Evolutionary conservation across 2,797 vertebrate species (phyloP), one percentile per base, ranked within the genome.

Genomic region (Onychomys arenicola): DNA sequence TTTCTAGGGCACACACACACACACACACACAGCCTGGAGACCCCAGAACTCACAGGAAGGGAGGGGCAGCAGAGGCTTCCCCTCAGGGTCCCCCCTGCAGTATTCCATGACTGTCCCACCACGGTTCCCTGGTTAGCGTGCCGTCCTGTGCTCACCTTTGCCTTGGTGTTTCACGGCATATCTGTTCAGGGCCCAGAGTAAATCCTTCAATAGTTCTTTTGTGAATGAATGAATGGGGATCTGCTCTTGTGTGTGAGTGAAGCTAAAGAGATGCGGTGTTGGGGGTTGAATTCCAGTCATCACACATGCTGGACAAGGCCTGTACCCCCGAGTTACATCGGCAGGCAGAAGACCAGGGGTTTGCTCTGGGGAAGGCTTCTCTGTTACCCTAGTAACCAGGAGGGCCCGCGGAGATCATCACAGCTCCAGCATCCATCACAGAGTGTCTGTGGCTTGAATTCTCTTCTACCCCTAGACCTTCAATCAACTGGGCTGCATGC

Each of bases 131-230:
- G 3, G 0, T 57, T 6, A 63, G 52, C 32, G 16, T 27, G 52
- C 83, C 34, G 2, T 14, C 6, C 73, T 12, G 16, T 19, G 73
- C 69, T 96, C 40, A 17, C 12, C 25, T 92, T 90, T 40, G 23
- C 43, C 78, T 32, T 8, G 32, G 55, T 17, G 32, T 8, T 27
- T 52, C 6, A 59, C 43, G 5, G 37, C 25, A 0, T 37, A 7
- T 73, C 80, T 93, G 49, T n/a, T 93, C 57, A 73, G 63, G 63
- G 34, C 59, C 61, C 52, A 11, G 8, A 87, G 86, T 40, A 83
- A 63, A 46, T 37, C n/a, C 76, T 92, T 76, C 94, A 87, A 76
- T 57, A 59, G 21, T 59, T 92, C 13, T 77, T 84, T 65, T 69
- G 6, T 81, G 73, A 65, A 17, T 16, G 29, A 57, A 69, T 85